Percentiles rank a stretch among this genome's conserved stretches.
phyloP scores from a whole-genome alignment of 2,797 vertebrate genomes.

The Hybognathus amarus region DNA sequence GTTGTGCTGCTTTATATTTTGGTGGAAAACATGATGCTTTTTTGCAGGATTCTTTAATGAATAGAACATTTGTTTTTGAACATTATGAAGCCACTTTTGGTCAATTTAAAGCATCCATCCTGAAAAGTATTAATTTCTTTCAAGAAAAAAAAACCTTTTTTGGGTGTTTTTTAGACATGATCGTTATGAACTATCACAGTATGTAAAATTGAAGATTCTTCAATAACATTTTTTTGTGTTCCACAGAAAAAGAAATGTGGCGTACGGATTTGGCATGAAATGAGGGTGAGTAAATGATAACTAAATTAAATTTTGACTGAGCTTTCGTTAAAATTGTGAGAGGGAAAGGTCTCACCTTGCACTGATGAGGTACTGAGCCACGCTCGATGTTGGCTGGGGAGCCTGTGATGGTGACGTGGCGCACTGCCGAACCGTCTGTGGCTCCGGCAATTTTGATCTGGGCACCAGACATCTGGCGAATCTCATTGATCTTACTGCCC shows the following conservation, averaged over 20 bases:
- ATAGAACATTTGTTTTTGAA: too few relatives aligned
- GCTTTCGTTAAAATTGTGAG: not conserved
- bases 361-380: constrained; percentile 96
- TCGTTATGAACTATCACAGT: not conserved
- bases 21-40: not conserved
- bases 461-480: constrained; percentile 95
- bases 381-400: constrained; percentile 91
- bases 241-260: not conserved
- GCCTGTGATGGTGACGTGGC: constrained; percentile 94
- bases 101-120: too few relatives aligned
- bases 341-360: constrained; percentile 86
- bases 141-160: too few relatives aligned
- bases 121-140: not conserved
- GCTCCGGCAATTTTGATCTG: constrained; percentile 97
- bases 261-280: not conserved
- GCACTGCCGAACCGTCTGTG: constrained; percentile 90
- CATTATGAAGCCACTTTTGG: not conserved
- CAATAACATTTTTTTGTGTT: not conserved
- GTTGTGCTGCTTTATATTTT: not conserved
- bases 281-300: constrained; percentile 16
- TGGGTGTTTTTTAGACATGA: not conserved
- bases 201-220: not conserved
- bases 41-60: not conserved
- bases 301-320: not conserved
- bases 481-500: constrained; percentile 98